Evolutionary conservation across 2,797 vertebrate species (phyloP), one percentile per base, ranked within the genome.

Genomic region (Paguma larvata): DNA sequence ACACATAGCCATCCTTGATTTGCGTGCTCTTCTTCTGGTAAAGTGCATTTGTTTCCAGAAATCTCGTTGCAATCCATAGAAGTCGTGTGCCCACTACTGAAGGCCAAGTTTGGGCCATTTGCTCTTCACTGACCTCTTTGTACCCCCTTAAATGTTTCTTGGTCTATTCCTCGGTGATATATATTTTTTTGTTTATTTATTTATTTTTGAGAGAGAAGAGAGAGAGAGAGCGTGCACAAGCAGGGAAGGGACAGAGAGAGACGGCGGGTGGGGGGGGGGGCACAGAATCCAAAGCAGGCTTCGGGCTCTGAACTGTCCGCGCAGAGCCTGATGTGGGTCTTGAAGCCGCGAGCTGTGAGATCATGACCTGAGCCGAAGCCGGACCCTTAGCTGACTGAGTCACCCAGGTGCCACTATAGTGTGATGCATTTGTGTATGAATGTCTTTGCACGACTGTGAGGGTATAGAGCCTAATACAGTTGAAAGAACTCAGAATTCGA

Each of bases 41-140:
- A 97, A 97, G 92, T 63, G 32, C 82, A 15, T 56, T 92, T 10
- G 7, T 77, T 97, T 96, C 97, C 96, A 96, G 97, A 97, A 97
- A 97, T 48, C 86, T 59, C 23, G 0, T 97, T 3, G 1, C 78
- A 56, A 94, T 97, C 96, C 1, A 95, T 97, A 97, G 32, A 46
- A 77, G 73, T 85, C 83, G 96, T 90, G 79, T 83, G 83, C 21
- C 2, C 0, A 41, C 27, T 8, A 25, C 53, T 8, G 51, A 73
- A 95, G 95, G 96, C 96, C 95, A 89, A 92, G 68, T 94, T 63
- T 44, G 77, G 86, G 44, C 85, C 96, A n/a, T 73, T 92, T 56
- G 63, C 92, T 97, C 80, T 85, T 67, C 53, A 19, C 72, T 85
- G 44, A 85, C 87, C 87, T 94, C 89, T 95, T 87, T 93, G 73